phyloP scores from a whole-genome alignment of 2,113 vertebrate genomes.

The Pelodiscus sinensis region DNA sequence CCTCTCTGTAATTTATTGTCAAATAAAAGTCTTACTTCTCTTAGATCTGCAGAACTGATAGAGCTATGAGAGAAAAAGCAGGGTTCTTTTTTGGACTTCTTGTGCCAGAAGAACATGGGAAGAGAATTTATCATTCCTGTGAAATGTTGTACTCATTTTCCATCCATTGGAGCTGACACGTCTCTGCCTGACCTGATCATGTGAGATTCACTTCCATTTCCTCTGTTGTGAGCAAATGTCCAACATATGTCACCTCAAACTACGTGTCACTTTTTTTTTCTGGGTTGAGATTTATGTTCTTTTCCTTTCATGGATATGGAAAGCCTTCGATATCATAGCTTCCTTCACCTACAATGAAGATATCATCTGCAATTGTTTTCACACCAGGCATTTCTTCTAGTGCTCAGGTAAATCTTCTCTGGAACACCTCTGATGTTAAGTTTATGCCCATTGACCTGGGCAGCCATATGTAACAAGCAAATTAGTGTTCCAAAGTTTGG shows the following conservation, averaged over 20 bases:
- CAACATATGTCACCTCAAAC: background rate
- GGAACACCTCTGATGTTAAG: background rate
- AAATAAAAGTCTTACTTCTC: conserved; percentile 6
- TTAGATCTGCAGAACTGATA: background rate
- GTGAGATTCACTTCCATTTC: background rate
- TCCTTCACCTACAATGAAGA: background rate
- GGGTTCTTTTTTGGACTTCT: background rate
- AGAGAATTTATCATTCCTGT: background rate
- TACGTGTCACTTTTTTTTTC: background rate
- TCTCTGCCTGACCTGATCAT: background rate
- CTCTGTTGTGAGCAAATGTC: background rate
- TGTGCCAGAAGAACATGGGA: fast-evolving
- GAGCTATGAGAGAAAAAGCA: background rate
- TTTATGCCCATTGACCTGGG: background rate
- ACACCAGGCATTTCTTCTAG: background rate
- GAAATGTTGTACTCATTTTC: background rate
- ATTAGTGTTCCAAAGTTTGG: no score
- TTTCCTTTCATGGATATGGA: background rate
- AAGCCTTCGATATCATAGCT: background rate
- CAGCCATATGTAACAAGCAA: background rate
- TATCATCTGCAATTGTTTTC: background rate
- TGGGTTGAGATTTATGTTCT: background rate
- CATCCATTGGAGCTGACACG: background rate
- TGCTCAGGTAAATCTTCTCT: background rate
- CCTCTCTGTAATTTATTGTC: conserved; percentile 31